Evolutionary conservation across 2,888 invertebrate species (phyloP).

Genomic region (Diplazon laetatorius): DNA sequence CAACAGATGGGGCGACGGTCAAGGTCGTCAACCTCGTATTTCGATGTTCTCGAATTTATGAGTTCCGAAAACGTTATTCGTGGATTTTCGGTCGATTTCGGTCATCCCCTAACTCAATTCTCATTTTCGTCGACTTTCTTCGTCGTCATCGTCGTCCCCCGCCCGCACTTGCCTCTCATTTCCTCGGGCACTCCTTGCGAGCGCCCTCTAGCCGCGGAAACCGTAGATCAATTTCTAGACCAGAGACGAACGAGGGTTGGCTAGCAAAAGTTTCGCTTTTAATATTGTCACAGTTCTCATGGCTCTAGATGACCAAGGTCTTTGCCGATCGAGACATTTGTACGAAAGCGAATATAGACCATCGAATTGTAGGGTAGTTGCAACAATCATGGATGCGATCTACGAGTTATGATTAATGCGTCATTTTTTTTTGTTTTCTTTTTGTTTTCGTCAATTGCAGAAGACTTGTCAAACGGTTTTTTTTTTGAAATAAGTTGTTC

Average conservation of each 20-base stretch:
- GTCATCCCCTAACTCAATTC: background rate
- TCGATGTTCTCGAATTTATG: slow-evolving; percentile 17
- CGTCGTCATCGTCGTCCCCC: background rate
- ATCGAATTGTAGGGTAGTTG: background rate
- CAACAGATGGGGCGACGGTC: slow-evolving; percentile 1
- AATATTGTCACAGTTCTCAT: background rate
- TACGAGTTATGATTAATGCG: too few species aligned
- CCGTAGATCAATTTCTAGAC: background rate
- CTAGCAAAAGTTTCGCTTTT: background rate
- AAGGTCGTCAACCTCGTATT: background rate
- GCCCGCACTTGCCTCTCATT: background rate
- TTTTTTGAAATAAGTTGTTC: too few species aligned
- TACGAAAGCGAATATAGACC: background rate
- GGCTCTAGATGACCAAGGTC: background rate
- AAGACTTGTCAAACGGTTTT: too few species aligned
- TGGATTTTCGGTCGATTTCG: background rate
- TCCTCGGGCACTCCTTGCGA: background rate
- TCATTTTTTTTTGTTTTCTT: too few species aligned
- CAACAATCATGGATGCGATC: too few species aligned
- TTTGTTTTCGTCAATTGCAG: too few species aligned
- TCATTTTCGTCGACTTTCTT: background rate
- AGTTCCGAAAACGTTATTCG: background rate
- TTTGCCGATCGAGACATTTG: background rate
- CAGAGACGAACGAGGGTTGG: background rate
- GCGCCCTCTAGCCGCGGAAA: background rate